Evolutionary conservation across 1,140 invertebrate genomes (phyloP).

Genomic region (Danaus plexippus): DNA sequence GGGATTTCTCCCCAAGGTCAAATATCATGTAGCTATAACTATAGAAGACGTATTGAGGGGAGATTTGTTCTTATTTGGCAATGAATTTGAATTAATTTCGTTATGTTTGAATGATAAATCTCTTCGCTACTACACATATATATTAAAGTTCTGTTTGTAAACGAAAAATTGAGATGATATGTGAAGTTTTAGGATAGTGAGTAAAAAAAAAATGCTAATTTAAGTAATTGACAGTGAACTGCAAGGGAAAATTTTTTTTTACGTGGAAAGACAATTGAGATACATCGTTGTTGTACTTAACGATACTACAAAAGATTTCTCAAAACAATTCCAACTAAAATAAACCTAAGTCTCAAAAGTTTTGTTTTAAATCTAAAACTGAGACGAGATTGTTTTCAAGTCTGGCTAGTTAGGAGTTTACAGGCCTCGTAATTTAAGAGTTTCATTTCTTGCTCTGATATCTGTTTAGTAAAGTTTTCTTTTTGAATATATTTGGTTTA

Average conservation of each 20-base stretch:
- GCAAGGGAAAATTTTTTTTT: too few relatives aligned
- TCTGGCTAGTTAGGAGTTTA: constrained; percentile 34
- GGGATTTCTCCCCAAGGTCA: constrained; percentile 62
- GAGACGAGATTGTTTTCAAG: constrained; percentile 33
- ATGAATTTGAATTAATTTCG: constrained; percentile 21
- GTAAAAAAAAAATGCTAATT: too few relatives aligned
- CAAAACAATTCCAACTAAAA: constrained; percentile 16
- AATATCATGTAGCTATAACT: constrained; percentile 45
- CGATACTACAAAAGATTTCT: constrained; percentile 9
- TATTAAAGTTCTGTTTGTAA: too few relatives aligned
- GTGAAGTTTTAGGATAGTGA: too few relatives aligned
- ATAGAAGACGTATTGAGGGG: constrained; percentile 32
- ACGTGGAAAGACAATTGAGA: too few relatives aligned
- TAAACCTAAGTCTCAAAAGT: constrained; percentile 30
- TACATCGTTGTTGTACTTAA: too few relatives aligned
- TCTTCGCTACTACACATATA: too few relatives aligned
- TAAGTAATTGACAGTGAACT: too few relatives aligned
- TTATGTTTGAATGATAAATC: constrained; percentile 11
- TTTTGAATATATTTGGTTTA: too few relatives aligned
- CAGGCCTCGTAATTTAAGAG: constrained; percentile 31
- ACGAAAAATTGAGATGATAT: too few relatives aligned
- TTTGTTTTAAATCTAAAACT: constrained; percentile 34
- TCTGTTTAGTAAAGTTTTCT: constrained; percentile 18
- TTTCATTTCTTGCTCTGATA: constrained; percentile 26
- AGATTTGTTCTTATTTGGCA: constrained; percentile 21